Evolutionary conservation across 2,888 invertebrate species (phyloP), one percentile per base, ranked within the genome.

Genomic region (Lepetodrilus schrolli): DNA sequence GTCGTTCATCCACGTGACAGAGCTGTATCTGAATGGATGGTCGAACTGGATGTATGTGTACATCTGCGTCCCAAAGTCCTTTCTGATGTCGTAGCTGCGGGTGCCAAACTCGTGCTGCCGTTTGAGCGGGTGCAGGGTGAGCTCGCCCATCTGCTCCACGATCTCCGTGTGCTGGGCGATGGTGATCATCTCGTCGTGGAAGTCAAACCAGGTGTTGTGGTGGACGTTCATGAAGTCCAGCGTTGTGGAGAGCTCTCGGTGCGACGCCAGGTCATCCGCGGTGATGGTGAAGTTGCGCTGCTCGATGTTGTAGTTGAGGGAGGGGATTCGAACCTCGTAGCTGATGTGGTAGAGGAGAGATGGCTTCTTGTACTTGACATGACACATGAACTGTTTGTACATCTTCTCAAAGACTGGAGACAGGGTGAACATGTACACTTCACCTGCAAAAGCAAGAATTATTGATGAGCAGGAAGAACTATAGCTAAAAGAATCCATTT

Each of bases 11-110:
- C 85, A 88, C 0, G 81, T 80, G 4, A 75, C 58, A 2, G 87
- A 82, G 37, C 86, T 86, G 80, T 84, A 86, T 58, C 81, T 68
- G 80, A 89, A 90, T 4, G 90, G 90, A 3, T 77, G 74, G 69
- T 83, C 84, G 72, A 89, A 86, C 83, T 89, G 87, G 20, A 86
- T 81, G 20, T 77, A 80, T 4, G 85, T 83, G 13, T 78, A 77
- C 69, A 77, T 38, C 4, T 69, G 50, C 7, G 51, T 66, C 0
- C 30, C 48, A 2, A 50, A 43, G 10, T 69, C 66, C 50, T 73
- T 76, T 47, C 17, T 72, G 13, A 48, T 47, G 48, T 36, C 48
- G 47, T 66, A 73, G 10, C 8, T 34, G 26, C 48, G 68, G 5
- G 75, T 76, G 50, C 80, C 73, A 48, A 85, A 83, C 26, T 83